These are phyloP conservation scores for Diarsia rubi DNA, from an alignment of 2,888 invertebrate genomes.

Conservation along the genomic window DNA sequence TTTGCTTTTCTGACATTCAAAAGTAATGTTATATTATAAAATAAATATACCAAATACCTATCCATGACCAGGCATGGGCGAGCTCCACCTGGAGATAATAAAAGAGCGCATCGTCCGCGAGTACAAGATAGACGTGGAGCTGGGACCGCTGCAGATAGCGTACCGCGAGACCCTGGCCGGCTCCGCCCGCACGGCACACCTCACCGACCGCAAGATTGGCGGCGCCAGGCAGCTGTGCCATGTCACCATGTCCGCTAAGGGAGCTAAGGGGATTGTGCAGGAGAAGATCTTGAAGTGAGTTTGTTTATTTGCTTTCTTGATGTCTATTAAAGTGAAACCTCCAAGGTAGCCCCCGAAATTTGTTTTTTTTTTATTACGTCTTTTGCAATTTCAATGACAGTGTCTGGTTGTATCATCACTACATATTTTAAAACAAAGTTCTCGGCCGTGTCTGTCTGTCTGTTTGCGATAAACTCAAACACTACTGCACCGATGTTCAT, in stretches of 20 bases:
- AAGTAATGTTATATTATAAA: too few species aligned
- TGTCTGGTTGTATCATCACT: too few species aligned
- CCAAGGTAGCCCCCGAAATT: too few species aligned
- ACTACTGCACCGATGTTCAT: too few species aligned
- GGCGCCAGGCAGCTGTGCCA: slow-evolving; percentile 91
- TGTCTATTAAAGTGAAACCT: too few species aligned
- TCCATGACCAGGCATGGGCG: slow-evolving; percentile 97
- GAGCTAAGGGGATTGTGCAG: slow-evolving; percentile 81
- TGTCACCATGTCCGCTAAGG: slow-evolving; percentile 92
- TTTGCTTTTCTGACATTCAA: too few species aligned
- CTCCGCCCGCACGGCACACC: slow-evolving; percentile 83
- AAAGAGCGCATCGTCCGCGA: slow-evolving; percentile 96
- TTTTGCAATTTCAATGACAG: too few species aligned
- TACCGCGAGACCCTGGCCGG: slow-evolving; percentile 94
- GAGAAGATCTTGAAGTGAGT: slow-evolving; percentile 88
- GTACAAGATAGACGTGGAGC: slow-evolving; percentile 97
- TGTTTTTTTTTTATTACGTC: too few species aligned
- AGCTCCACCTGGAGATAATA: slow-evolving; percentile 98
- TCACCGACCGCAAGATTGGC: slow-evolving; percentile 92
- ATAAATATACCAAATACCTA: too few species aligned
- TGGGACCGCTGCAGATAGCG: slow-evolving; percentile 97
- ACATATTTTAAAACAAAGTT: too few species aligned
- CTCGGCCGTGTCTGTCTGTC: too few species aligned
- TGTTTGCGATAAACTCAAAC: too few species aligned
- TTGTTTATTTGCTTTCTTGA: not conserved